phyloP scores from a whole-genome alignment of 2,888 invertebrate genomes.

The Linnaemya tessellans region DNA sequence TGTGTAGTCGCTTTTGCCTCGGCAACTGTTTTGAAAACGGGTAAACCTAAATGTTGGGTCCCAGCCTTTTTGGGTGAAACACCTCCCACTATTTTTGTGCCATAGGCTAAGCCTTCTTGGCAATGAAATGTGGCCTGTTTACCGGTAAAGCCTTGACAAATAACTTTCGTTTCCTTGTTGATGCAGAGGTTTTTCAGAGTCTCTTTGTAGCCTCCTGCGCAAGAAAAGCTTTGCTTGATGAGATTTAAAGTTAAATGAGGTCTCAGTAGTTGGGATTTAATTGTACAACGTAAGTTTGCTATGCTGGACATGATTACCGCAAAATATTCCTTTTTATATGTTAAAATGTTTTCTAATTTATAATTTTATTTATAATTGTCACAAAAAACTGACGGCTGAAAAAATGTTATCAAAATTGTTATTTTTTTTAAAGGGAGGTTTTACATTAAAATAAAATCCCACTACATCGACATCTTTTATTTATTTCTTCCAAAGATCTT shows the following conservation, averaged over 20 bases:
- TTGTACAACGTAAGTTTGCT: neutral
- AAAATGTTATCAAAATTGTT: neutral
- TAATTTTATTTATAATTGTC: neutral
- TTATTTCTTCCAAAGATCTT: too few relatives aligned
- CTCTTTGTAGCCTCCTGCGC: conserved; percentile 74
- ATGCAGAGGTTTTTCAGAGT: conserved; percentile 94
- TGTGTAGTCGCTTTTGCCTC: conserved; percentile 93
- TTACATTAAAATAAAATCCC: too few relatives aligned
- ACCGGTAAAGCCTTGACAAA: conserved; percentile 99
- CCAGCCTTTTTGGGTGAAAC: conserved; percentile 91
- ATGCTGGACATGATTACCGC: neutral
- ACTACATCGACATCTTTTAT: too few relatives aligned
- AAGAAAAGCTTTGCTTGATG: conserved; percentile 33
- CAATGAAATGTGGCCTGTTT: conserved; percentile 97
- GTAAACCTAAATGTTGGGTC: conserved; percentile 89
- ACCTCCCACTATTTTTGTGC: conserved; percentile 94
- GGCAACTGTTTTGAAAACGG: conserved; percentile 84
- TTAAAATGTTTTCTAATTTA: neutral
- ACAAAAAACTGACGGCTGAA: neutral
- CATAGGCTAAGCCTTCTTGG: conserved; percentile 98
- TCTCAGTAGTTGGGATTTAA: neutral
- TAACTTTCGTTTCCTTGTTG: conserved; percentile 93
- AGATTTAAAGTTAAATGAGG: neutral
- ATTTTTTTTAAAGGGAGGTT: too few relatives aligned
- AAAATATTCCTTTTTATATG: neutral